phyloP scores from a whole-genome alignment of 2,888 invertebrate species.

The Scaptomyza parva region DNA sequence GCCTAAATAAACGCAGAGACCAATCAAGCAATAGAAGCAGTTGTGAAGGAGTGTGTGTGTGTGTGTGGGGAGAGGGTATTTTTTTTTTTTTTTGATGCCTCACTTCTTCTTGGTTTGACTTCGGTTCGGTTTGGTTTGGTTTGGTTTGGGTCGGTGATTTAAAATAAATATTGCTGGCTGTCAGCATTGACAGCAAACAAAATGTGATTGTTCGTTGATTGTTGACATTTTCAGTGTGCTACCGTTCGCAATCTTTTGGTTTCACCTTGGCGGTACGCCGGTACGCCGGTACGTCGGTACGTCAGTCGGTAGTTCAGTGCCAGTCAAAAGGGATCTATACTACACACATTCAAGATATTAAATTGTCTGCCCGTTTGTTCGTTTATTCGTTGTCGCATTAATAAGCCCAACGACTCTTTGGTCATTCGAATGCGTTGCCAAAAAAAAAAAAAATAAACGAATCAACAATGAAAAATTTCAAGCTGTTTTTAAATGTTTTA shows the following conservation, averaged over 20 bases:
- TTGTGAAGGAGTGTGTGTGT: background rate
- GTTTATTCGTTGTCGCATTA: constrained; percentile 71
- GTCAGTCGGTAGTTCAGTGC: constrained; percentile 11
- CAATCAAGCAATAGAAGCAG: constrained; percentile 57
- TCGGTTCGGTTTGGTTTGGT: no score
- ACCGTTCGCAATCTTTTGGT: constrained; percentile 48
- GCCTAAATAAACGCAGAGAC: constrained; percentile 73
- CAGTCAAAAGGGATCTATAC: constrained; percentile 54
- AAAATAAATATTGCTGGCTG: constrained; percentile 81
- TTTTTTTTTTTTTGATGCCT: constrained; percentile 3
- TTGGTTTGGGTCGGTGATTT: constrained; percentile 68
- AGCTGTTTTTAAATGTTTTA: constrained; percentile 81
- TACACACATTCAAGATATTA: constrained; percentile 71
- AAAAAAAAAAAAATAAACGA: constrained; percentile 32
- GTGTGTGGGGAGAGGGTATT: constrained; percentile 14
- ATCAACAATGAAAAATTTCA: constrained; percentile 81
- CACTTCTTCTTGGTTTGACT: constrained; percentile 48
- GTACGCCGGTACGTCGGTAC: no score
- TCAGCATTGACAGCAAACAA: constrained; percentile 78
- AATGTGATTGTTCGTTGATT: constrained; percentile 81
- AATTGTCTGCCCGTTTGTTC: constrained; percentile 64
- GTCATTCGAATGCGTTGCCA: constrained; percentile 56
- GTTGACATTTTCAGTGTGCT: constrained; percentile 75
- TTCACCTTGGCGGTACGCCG: constrained; percentile 35
- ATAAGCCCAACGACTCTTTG: constrained; percentile 62